phyloP scores from a whole-genome alignment of 2,888 invertebrate species.

The Gisinianus flammeolus region DNA sequence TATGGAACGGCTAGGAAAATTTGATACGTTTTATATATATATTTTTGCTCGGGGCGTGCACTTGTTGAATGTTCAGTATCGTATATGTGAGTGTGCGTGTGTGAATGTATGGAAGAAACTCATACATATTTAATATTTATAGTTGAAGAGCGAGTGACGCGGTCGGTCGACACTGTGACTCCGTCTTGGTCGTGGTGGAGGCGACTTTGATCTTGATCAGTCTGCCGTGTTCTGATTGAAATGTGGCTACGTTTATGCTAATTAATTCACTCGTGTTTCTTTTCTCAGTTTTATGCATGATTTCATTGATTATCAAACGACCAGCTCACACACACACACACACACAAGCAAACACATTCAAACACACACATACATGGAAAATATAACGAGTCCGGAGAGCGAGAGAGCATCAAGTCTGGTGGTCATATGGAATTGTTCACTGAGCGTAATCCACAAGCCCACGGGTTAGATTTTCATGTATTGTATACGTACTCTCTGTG shows the following conservation, averaged over 20 bases:
- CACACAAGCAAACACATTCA: neutral
- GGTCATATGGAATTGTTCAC: neutral
- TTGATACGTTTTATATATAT: neutral
- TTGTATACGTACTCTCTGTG: too few species aligned
- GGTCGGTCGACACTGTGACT: conserved; percentile 13
- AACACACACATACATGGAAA: too few species aligned
- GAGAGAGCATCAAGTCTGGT: neutral
- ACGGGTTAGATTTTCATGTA: too few species aligned
- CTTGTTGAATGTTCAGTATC: neutral
- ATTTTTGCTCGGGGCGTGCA: neutral
- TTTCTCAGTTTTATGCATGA: conserved; percentile 33
- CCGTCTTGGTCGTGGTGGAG: conserved; percentile 29
- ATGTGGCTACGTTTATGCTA: conserved; percentile 44
- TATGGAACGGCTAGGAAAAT: neutral
- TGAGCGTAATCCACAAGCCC: too few species aligned
- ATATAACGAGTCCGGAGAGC: neutral
- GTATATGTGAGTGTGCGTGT: neutral
- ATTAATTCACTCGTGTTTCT: conserved; percentile 45
- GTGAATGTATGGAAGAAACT: neutral
- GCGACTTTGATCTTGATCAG: conserved; percentile 44
- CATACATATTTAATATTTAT: neutral
- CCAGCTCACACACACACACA: too few species aligned
- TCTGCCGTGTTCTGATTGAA: conserved; percentile 40
- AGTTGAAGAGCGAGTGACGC: neutral
- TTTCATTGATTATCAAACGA: conserved; percentile 35